These are phyloP conservation scores for Nyctereutes procyonoides DNA, from an alignment of 2,113 vertebrate species.

Conservation along the genomic window DNA sequence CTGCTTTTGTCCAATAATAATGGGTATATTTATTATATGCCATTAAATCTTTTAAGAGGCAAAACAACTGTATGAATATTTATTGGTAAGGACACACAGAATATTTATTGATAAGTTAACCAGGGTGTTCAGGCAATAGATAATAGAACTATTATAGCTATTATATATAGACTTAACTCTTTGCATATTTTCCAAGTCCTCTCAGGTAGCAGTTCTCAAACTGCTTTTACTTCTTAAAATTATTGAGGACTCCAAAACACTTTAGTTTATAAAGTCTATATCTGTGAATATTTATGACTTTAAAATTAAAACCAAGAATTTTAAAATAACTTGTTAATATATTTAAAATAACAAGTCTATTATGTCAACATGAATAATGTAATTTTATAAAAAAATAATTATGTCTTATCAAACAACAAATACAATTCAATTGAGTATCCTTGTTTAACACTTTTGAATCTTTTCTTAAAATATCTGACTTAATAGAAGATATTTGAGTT, in stretches of 20 bases:
- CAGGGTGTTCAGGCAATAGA: not conserved
- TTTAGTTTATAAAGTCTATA: not conserved
- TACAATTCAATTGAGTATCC: not conserved
- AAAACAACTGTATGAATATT: not conserved
- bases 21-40: not conserved
- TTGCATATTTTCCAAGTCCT: not conserved
- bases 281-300: not conserved
- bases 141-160: not conserved
- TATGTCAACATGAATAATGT: not conserved
- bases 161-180: not conserved
- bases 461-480: not conserved
- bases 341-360: not conserved
- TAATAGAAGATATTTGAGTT: not conserved
- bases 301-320: constrained; percentile 7
- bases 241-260: not conserved
- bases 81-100: not conserved
- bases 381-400: not conserved
- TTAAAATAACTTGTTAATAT: not conserved
- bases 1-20: not conserved
- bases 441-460: not conserved
- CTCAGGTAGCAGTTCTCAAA: not conserved
- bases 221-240: not conserved
- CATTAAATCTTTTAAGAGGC: not conserved
- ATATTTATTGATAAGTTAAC: not conserved
- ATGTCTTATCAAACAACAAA: not conserved